Percentiles rank a stretch among this genome's conserved stretches.
phyloP scores from a whole-genome alignment of 2,888 invertebrate species.

The Omphaloscelis lunosa region DNA sequence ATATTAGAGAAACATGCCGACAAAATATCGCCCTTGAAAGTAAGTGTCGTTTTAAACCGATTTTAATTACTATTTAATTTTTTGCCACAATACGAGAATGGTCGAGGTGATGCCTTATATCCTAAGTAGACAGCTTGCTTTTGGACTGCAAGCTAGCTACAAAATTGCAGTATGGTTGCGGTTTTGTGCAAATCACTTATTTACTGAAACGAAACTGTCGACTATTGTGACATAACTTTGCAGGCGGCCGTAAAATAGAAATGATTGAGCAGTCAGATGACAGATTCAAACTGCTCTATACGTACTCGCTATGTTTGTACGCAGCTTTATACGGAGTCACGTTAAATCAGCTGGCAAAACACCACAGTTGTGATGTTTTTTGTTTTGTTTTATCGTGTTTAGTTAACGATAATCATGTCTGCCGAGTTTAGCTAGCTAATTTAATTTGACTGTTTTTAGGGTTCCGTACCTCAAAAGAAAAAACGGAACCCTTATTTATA shows the following conservation, averaged over 20 bases:
- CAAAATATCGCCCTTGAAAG: constrained; percentile 95
- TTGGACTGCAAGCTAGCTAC: not conserved
- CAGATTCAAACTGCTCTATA: too few species aligned
- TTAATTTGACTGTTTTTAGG: not conserved
- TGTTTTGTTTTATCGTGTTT: too few species aligned
- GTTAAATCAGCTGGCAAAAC: not conserved
- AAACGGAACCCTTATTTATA: too few species aligned
- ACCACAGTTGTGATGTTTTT: not conserved
- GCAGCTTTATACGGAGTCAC: not conserved
- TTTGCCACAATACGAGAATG: not conserved
- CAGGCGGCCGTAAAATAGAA: not conserved
- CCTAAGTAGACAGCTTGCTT: not conserved
- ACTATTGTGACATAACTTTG: not conserved
- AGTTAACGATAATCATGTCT: too few species aligned
- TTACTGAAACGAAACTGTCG: not conserved
- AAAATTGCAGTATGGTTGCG: not conserved
- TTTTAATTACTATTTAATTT: not conserved
- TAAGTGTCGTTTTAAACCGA: constrained; percentile 72
- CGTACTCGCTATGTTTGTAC: not conserved
- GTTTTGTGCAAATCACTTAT: not conserved
- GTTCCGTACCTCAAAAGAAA: too few species aligned
- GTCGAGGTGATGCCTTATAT: not conserved
- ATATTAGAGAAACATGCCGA: constrained; percentile 96
- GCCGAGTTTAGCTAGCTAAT: not conserved
- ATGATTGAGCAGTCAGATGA: not conserved